These are phyloP conservation scores for Chroicocephalus ridibundus DNA, from an alignment of 2,113 vertebrate species.

Conservation along the genomic window DNA sequence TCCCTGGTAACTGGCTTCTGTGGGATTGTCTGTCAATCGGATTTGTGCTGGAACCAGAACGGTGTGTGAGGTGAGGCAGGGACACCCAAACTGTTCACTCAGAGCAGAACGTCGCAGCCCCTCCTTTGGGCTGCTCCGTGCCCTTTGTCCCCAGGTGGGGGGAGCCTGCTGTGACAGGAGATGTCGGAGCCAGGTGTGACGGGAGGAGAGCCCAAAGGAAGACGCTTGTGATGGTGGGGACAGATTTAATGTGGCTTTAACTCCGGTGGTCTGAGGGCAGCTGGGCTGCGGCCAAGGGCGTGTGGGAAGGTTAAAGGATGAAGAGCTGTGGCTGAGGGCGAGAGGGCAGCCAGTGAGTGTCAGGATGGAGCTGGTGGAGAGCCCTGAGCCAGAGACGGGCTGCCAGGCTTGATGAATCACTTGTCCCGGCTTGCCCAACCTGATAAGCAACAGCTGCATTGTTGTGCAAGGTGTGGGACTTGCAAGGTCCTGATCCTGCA, in stretches of 20 bases:
- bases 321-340: background rate
- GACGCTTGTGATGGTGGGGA: accelerated
- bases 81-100: accelerated
- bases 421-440: background rate
- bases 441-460: too few species aligned
- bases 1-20: background rate
- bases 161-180: background rate
- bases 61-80: background rate
- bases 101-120: background rate
- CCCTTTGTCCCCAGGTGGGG: background rate
- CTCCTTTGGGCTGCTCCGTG: background rate
- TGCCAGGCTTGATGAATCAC: accelerated
- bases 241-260: background rate
- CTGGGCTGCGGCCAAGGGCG: background rate
- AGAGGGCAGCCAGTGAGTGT: background rate
- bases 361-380: background rate
- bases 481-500: background rate
- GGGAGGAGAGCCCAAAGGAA: background rate
- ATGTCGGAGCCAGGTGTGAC: accelerated
- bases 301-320: background rate
- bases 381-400: background rate
- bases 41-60: background rate
- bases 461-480: background rate
- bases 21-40: background rate
- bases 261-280: background rate